phyloP scores from a whole-genome alignment of 2,797 vertebrate genomes.

The Malurus leucopterus region DNA sequence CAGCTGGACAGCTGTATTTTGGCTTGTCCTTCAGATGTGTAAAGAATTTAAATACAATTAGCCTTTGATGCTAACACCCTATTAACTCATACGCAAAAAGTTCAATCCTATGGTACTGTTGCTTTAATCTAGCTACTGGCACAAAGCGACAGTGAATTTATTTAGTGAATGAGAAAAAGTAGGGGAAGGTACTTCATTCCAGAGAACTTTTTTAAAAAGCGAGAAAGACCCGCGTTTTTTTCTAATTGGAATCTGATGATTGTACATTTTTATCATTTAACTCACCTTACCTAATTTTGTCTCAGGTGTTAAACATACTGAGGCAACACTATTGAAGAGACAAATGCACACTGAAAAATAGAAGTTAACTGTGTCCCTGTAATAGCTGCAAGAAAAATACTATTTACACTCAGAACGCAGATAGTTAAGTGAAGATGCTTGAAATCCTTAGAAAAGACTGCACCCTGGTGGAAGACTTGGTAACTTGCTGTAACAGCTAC shows the following conservation, averaged over 20 bases:
- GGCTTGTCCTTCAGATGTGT: not conserved
- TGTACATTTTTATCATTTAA: not conserved
- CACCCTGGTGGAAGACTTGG: slow-evolving; percentile 62
- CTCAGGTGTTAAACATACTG: not conserved
- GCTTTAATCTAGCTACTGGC: not conserved
- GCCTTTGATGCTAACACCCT: not conserved
- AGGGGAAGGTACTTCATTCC: not conserved
- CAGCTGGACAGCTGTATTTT: not conserved
- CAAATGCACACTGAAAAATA: not conserved
- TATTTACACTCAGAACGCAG: not conserved
- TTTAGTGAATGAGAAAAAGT: not conserved
- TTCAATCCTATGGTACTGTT: not conserved
- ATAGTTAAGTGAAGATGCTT: not conserved
- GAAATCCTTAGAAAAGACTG: slow-evolving; percentile 62
- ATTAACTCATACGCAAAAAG: not conserved
- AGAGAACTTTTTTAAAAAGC: not conserved
- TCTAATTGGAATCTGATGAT: not conserved
- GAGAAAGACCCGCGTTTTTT: not conserved
- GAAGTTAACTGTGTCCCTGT: not conserved
- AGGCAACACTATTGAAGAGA: not conserved
- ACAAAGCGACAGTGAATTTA: not conserved
- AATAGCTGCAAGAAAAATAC: not conserved
- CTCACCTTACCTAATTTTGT: not conserved
- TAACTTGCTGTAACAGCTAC: slow-evolving; percentile 11
- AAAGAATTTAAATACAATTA: slow-evolving; percentile 24